A percentile compares a stretch with the other conserved stretches of the same genome.
Conservation (phyloP, 1,140 invertebrate species). For the Aphaenogaster rudis region DNA sequence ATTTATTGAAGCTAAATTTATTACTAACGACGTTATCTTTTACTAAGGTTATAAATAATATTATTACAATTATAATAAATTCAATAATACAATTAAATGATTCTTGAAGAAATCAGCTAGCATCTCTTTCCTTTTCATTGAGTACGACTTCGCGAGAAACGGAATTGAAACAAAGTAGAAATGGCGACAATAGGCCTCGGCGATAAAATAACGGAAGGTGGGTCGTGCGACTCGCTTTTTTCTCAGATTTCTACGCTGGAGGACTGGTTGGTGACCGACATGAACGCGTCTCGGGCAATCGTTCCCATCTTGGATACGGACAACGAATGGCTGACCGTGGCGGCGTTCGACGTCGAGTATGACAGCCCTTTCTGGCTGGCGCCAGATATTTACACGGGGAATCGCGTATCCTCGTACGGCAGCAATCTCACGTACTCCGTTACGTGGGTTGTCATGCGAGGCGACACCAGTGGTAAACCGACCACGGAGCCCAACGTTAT, state of each 20-base stretch:
- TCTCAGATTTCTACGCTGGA: conserved; percentile 88
- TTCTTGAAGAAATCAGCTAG: background rate
- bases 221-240: background rate
- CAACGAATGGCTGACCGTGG: conserved; percentile 88
- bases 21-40: conserved; percentile 1
- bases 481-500: conserved; percentile 95
- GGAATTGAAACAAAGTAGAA: conserved; percentile 8
- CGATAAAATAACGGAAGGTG: conserved; percentile 4
- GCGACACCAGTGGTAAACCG: conserved; percentile 95
- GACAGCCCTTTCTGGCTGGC: conserved; percentile 96
- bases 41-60: background rate
- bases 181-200: background rate
- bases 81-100: background rate
- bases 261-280: conserved; percentile 90
- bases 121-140: background rate
- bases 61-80: conserved; percentile 4
- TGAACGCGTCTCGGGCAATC: conserved; percentile 87
- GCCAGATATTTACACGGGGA: conserved; percentile 91
- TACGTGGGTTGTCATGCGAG: conserved; percentile 94
- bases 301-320: conserved; percentile 87
- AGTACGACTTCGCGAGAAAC: background rate
- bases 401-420: conserved; percentile 94
- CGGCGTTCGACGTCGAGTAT: conserved; percentile 90
- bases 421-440: conserved; percentile 92
- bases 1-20: background rate